A percentile compares a stretch with the other conserved stretches of the same genome.
phyloP scores from a whole-genome alignment of 1,140 invertebrate genomes.

The Calosoma granatense region DNA sequence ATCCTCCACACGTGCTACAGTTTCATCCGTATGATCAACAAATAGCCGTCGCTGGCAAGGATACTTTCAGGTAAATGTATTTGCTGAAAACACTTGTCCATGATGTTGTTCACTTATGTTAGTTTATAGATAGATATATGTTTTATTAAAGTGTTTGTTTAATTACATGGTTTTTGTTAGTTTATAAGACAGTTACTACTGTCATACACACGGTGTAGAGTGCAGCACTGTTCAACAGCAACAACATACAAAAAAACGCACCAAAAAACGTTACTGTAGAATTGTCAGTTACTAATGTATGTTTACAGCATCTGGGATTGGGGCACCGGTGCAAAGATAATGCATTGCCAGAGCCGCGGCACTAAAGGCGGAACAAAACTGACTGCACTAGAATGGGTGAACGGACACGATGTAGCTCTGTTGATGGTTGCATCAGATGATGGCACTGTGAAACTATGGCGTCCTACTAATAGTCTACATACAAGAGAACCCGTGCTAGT shows the following conservation, averaged over 20 bases:
- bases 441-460: conserved; percentile 66
- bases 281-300: too few relatives aligned
- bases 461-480: conserved; percentile 27
- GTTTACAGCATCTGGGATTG: conserved; percentile 67
- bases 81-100: conserved; percentile 12
- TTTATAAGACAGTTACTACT: background rate
- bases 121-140: conserved; percentile 3
- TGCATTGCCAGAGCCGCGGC: conserved; percentile 39
- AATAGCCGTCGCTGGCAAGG: conserved; percentile 74
- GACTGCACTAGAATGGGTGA: conserved; percentile 78
- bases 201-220: too few relatives aligned
- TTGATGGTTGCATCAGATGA: conserved; percentile 66
- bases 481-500: conserved; percentile 53
- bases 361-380: conserved; percentile 46
- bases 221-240: too few relatives aligned
- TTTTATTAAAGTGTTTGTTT: conserved; percentile 16
- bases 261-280: too few relatives aligned
- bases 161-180: background rate
- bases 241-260: too few relatives aligned
- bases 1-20: conserved; percentile 63
- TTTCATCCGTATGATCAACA: conserved; percentile 88
- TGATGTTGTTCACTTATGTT: too few relatives aligned
- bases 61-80: conserved; percentile 61
- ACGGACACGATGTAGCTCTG: conserved; percentile 70
- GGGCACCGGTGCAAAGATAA: conserved; percentile 52